phyloP scores from a whole-genome alignment of 2,888 invertebrate species.

The Drosophila nigricruria region DNA sequence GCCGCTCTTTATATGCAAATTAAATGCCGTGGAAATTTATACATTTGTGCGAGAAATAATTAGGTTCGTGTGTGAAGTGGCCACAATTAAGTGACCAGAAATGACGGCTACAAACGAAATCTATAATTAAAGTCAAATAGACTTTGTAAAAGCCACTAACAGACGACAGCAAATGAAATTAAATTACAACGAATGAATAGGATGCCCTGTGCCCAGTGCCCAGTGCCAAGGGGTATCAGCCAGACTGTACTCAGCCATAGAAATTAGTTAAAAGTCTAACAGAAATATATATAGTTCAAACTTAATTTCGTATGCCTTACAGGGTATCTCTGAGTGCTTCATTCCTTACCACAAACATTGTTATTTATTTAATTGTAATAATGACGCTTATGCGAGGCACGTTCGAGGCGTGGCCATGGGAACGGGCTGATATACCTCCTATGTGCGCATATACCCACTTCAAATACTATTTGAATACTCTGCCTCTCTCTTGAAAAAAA shows the following conservation, averaged over 20 bases:
- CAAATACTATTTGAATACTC: slow-evolving; percentile 15
- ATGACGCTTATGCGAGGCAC: slow-evolving; percentile 43
- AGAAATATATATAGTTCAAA: background rate
- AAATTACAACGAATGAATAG: slow-evolving; percentile 12
- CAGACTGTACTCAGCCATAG: background rate
- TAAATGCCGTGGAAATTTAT: slow-evolving; percentile 55
- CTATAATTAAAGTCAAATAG: slow-evolving; percentile 60
- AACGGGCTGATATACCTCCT: slow-evolving; percentile 11
- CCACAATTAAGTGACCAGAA: slow-evolving; percentile 57
- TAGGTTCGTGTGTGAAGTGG: slow-evolving; percentile 45
- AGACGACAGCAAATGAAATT: slow-evolving; percentile 43
- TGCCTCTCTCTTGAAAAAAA: slow-evolving; percentile 2
- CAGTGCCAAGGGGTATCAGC: background rate
- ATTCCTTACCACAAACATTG: background rate
- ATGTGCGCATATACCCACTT: background rate
- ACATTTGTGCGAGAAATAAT: slow-evolving; percentile 48
- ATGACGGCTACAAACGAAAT: slow-evolving; percentile 43
- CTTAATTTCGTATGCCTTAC: slow-evolving; percentile 1
- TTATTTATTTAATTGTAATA: slow-evolving; percentile 39
- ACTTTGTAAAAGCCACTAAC: slow-evolving; percentile 26
- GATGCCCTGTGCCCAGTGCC: too few species aligned
- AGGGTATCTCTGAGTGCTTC: slow-evolving; percentile 1
- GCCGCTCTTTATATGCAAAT: slow-evolving; percentile 58
- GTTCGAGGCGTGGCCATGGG: slow-evolving; percentile 34
- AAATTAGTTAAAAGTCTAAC: background rate